These are phyloP conservation scores for Philopotamus ludificatus DNA, from an alignment of 1,140 invertebrate species.

Conservation along the genomic window DNA sequence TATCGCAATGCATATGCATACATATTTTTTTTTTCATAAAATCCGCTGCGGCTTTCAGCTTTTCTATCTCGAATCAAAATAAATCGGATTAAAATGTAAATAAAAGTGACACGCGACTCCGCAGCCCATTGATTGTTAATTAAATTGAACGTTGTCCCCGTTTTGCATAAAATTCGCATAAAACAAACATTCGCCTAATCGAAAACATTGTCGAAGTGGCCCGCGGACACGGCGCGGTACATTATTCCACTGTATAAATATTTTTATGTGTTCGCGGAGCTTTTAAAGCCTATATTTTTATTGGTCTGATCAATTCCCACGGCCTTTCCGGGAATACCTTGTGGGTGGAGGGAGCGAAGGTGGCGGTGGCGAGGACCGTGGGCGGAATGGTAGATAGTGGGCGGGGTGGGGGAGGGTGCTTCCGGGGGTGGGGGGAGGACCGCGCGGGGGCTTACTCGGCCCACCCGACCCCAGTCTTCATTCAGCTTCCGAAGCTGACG, in stretches of 20 bases:
- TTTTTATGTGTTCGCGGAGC: constrained; percentile 8
- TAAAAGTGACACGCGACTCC: too few relatives aligned
- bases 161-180: too few relatives aligned
- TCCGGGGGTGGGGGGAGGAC: not conserved
- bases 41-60: too few relatives aligned
- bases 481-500: constrained; percentile 22
- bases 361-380: not conserved
- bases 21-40: too few relatives aligned
- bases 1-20: too few relatives aligned
- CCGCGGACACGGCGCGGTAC: not conserved
- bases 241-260: constrained; percentile 6
- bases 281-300: constrained; percentile 21
- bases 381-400: not conserved
- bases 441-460: not conserved
- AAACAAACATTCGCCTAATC: too few relatives aligned
- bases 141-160: too few relatives aligned
- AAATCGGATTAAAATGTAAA: too few relatives aligned
- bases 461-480: constrained; percentile 16
- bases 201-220: not conserved
- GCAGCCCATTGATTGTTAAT: too few relatives aligned
- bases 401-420: not conserved
- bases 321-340: constrained; percentile 19
- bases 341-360: constrained; percentile 1
- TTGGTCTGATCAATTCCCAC: constrained; percentile 20
- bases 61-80: too few relatives aligned